Evolutionary conservation across 2,888 invertebrate genomes (phyloP), one percentile per base, ranked within the genome.

Genomic region (Trichogramma dendrolimi): DNA sequence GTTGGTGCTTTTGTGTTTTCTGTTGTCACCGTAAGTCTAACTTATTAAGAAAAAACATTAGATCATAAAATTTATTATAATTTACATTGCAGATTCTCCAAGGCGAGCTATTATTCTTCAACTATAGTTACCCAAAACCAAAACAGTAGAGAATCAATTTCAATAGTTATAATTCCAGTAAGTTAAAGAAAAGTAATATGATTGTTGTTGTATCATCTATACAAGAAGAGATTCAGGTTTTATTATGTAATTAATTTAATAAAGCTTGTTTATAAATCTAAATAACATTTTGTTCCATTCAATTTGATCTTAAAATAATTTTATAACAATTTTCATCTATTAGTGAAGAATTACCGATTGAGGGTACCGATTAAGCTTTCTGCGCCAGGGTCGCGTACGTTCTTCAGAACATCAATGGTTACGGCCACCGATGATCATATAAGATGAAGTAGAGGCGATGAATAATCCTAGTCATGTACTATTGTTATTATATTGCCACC

Each of bases 231-330:
- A 56, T 27, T 56, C 43, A 53, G 43, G 55, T 50, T 62, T 62
- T 7, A 44, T 47, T 40, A 56, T 63, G 49, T 63, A 53, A 38
- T 11, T 60, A 43, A 60, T 59, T 51, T 11, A 57, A 55, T 50
- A 58, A 60, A 48, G 42, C 42, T 59, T 53, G 43, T 63, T 59
- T 56, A 43, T 56, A 63, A 56, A 61, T 56, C 56, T 56, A 63
- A 59, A 42, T 43, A 42, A 41, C 50, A 51, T 42, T 46, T 27
- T 27, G 27, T 27, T 27, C 27, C 27, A 27, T 27, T 27, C 3
- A 27, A 27, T 27, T 2, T 27, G 27, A 27, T 27, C 2, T 27
- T 27, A 27, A 27, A 27, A 27, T 27, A 27, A 27, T 27, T 27
- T 27, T 2, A 27, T 27, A 27, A 27, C 1, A 27, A 27, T 27